Evolutionary conservation across 2,797 vertebrate genomes (phyloP), one percentile per base, ranked within the genome.

Genomic region (Helostoma temminkii): DNA sequence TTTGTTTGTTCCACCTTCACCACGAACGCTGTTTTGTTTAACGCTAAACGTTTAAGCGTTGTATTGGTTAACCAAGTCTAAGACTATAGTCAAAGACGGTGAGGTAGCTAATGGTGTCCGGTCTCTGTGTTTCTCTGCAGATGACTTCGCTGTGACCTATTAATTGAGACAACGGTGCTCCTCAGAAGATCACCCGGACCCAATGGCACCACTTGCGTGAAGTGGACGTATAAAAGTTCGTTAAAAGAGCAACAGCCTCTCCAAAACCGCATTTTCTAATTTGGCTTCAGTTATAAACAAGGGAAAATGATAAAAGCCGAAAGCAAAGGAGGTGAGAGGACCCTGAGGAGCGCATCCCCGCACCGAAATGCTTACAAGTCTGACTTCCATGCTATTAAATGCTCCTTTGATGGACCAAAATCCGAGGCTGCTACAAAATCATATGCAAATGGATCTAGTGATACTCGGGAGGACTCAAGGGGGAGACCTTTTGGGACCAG

Each of bases 301-400:
- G 36, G 32, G 54, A 95, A 93, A 82, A 98, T 98, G 96, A 96
- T 98, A 80, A 96, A 96, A 88, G 92, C 95, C 0, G 96, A 97
- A 87, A 94, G 92, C 72, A 97, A 98, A 91, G 95, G 93, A 32
- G 95, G 93, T 14, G 96, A 98, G 75, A 93, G 96, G 86, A 96
- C 89, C 76, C 92, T 97, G 59, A 90, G 96, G 91, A 97, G 96
- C 61, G 95, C 96, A 62, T 98, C 96, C 80, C 96, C 96, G 4
- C 96, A 98, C 78, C 93, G 96, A 91, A 98, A 97, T 66, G 93
- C 96, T 1, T 98, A 97, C 88, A 98, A 96, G 84, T 94, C 96
- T 0, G 96, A 98, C 89, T 97, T 98, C 82, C 96, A 98, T 76
- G 93, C 96, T 70, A 96, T 98, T 83, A 98, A 97, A 78, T 96